Evolutionary conservation across 2,888 invertebrate species (phyloP), one percentile per base, ranked within the genome.

Genomic region (Trissolcus japonicus): DNA sequence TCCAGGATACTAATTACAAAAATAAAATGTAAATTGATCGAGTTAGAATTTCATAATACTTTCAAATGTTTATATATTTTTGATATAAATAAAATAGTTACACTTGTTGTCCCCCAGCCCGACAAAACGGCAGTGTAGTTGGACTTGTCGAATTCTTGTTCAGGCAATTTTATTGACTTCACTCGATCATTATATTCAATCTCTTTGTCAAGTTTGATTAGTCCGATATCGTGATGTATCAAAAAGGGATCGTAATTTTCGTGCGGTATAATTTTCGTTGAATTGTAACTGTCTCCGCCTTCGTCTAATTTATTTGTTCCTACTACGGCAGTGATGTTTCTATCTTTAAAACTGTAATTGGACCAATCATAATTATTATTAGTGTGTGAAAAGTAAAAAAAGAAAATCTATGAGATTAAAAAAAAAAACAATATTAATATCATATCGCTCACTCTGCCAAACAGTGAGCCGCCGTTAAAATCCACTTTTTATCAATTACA

Each of bases 381-480:
- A 14, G 16, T 46, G n/a, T 46, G n/a, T 16, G 6, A 46, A 46
- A 16, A 51, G 13, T 16, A 17, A 17, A 17, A 11, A 1, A 16
- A n/a, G n/a, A 9, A 17, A 17, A 19, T 19, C 19, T 17, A 40
- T 16, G 6, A 55, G 21, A 21, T 25, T n/a, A 17, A 25, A 55
- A 35, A 55, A 72, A n/a, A 61, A 25, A 6, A 19, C 7, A 25
- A n/a, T 35, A 9, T 9, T 35, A 35, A 35, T 35, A 3, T 25
- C 1, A 50, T 55, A 19, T 48, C 43, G 68, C 69, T 80, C 81
- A 92, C 92, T 91, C 89, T 41, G 90, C 88, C 9, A 92, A 89
- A 61, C 92, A 92, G 81, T 92, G 92, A 6, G 92, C 92, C 0
- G 92, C 92, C 0, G 92, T 92, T 11, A 92, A 82, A 17, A 92